Conservation (phyloP, 2,888 invertebrate genomes). For the Bibio marci region DNA sequence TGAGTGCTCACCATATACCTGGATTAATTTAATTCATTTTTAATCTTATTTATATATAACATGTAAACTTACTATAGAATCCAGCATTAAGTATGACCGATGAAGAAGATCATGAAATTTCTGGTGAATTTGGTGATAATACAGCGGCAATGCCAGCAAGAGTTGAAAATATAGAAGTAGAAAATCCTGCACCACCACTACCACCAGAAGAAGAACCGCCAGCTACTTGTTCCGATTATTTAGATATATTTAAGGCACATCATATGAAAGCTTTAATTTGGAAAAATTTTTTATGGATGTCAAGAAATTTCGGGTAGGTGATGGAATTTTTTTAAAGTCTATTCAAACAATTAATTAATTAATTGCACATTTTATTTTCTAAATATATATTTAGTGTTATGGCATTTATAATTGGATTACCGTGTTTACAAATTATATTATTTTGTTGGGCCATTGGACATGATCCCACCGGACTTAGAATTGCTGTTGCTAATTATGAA, state of each 20-base stretch:
- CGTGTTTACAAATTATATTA: constrained; percentile 68
- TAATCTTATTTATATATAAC: too few relatives aligned
- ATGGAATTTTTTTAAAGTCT: background rate
- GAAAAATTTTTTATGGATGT: constrained; percentile 78
- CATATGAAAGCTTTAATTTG: constrained; percentile 71
- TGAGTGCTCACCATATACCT: constrained; percentile 23
- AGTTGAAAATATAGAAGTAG: constrained; percentile 39
- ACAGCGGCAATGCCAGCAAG: constrained; percentile 63
- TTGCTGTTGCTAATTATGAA: constrained; percentile 73
- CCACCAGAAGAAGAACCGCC: constrained; percentile 51
- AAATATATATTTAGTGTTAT: constrained; percentile 40
- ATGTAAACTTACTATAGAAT: too few relatives aligned
- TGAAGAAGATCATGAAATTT: constrained; percentile 56
- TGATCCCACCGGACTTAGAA: constrained; percentile 55
- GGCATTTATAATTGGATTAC: constrained; percentile 70
- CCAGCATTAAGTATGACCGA: constrained; percentile 49
- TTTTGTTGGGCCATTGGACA: constrained; percentile 84
- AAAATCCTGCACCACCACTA: constrained; percentile 36
- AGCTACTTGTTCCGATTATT: constrained; percentile 35
- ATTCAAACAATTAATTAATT: background rate
- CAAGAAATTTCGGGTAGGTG: constrained; percentile 61
- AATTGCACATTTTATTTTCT: too few relatives aligned
- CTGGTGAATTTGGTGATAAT: constrained; percentile 76
- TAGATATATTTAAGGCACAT: constrained; percentile 46
- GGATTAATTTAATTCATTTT: too few relatives aligned